Base-by-base conservation (phyloP, 2,888 invertebrate genomes). In the Arrhopalites spinosus region DNA sequence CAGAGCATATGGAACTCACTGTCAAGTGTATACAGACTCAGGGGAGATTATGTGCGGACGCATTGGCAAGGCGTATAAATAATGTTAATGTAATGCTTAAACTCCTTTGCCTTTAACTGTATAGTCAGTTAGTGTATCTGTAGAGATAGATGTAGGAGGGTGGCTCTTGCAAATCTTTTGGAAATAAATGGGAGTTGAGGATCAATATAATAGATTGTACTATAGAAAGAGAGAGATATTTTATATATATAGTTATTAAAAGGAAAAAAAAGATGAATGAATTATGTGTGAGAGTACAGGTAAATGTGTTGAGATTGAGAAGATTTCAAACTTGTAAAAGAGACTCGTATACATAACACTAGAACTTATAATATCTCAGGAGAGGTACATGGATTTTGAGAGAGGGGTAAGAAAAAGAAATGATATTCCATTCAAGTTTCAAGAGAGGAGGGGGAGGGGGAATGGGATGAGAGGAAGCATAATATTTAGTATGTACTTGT, bases 401-500 rank as follows among this genome's bases (percentile, higher is more conserved):
- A 53, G 23, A 36, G 36, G 36, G 36, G 3, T 27, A 27, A 23
- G 53, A 27, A 59, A 59, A 59, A 59, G 59, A 36, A 36, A 59
- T 59, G 59, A 7, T 36, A n/a, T n/a, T n/a, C n/a, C 53, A 56
- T 59, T 59, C 59, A 59, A 15, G 25, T 59, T 59, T 59, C 59
- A 59, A 59, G 53, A 20, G 17, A 56, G 53, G 53, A n/a, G n/a
- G n/a, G n/a, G n/a, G n/a, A n/a, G n/a, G 36, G 36, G 36, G 36
- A 36, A 36, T n/a, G n/a, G 50, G 50, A 50, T 50, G 50, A 50
- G 50, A 59, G 59, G 27, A 59, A 59, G 59, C 59, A 59, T 59
- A 23, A 36, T 36, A 36, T 7, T 36, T 7, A 36, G 36, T 36
- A 11, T 36, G 36, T 36, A 11, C 36, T 36, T 11, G 5, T 36